phyloP scores from a whole-genome alignment of 1,140 invertebrate species.

The Pachypeltis micranthus region DNA sequence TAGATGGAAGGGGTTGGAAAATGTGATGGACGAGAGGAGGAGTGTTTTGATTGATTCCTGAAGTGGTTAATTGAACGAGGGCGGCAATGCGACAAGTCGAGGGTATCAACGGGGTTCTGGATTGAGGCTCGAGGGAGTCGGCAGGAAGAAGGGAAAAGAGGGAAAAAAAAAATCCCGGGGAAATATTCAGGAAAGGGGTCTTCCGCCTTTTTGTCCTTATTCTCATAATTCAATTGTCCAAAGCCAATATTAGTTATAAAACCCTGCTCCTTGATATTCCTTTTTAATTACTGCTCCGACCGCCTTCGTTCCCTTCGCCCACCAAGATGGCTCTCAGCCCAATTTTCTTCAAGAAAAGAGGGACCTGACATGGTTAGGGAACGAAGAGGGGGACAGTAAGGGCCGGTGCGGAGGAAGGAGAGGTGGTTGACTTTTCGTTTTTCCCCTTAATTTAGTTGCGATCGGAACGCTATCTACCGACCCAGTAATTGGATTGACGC shows the following conservation, averaged over 20 bases:
- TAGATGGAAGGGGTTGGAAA: not conserved
- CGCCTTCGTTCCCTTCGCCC: not conserved
- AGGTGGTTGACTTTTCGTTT: slow-evolving; percentile 8
- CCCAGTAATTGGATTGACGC: not conserved
- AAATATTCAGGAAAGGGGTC: slow-evolving; percentile 10
- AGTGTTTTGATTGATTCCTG: slow-evolving; percentile 13
- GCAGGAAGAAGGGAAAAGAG: slow-evolving; percentile 1
- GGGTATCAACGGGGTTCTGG: slow-evolving; percentile 4
- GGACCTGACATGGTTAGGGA: no score
- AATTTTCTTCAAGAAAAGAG: slow-evolving; percentile 12
- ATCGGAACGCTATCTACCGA: slow-evolving; percentile 10
- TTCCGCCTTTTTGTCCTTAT: not conserved
- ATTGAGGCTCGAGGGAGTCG: no score
- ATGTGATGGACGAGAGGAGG: no score
- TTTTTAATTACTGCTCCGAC: slow-evolving; percentile 12
- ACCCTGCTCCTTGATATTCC: slow-evolving; percentile 13
- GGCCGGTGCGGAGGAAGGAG: not conserved
- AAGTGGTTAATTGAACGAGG: slow-evolving; percentile 13
- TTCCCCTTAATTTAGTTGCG: slow-evolving; percentile 15
- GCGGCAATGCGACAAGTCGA: slow-evolving; percentile 4
- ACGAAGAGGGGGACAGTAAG: no score
- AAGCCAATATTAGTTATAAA: slow-evolving; percentile 17
- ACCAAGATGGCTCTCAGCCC: not conserved
- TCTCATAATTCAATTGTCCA: slow-evolving; percentile 15
- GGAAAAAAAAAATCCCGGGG: slow-evolving; percentile 1